These are phyloP conservation scores for Sycophila texana DNA, from an alignment of 2,888 invertebrate genomes.

Conservation along the genomic window DNA sequence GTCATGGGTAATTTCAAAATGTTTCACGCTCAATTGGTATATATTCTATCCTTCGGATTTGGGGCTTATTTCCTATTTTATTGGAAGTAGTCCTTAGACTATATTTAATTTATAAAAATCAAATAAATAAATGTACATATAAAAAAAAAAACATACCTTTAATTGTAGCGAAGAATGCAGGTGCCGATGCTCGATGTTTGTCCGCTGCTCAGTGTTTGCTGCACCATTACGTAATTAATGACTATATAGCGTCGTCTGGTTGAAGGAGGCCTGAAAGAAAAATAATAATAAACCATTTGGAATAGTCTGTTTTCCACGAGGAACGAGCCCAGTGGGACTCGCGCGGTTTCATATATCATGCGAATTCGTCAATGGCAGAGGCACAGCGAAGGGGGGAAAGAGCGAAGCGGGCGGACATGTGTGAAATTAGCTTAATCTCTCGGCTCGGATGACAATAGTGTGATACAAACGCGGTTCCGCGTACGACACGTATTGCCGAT, in stretches of 20 bases:
- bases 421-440: slow-evolving; percentile 76
- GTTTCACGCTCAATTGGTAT: too few species aligned
- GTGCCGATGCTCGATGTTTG: neutral
- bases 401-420: slow-evolving; percentile 71
- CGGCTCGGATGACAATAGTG: slow-evolving; percentile 75
- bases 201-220: neutral
- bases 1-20: too few species aligned
- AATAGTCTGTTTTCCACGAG: slow-evolving; percentile 48
- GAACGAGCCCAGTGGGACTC: slow-evolving; percentile 29
- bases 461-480: slow-evolving; percentile 72
- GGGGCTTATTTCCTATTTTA: too few species aligned
- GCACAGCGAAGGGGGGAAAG: slow-evolving; percentile 34
- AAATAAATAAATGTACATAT: too few species aligned
- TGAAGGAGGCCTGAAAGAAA: slow-evolving; percentile 40
- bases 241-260: slow-evolving; percentile 14
- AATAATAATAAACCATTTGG: slow-evolving; percentile 45
- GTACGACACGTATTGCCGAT: slow-evolving; percentile 73
- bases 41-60: too few species aligned
- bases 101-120: too few species aligned
- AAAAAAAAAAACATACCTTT: too few species aligned
- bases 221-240: slow-evolving; percentile 11
- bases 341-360: slow-evolving; percentile 61
- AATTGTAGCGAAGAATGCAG: too few species aligned
- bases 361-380: slow-evolving; percentile 54
- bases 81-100: too few species aligned